These are phyloP conservation scores for Amphiprion clarkii DNA, from an alignment of 2,797 vertebrate genomes.

Conservation along the genomic window DNA sequence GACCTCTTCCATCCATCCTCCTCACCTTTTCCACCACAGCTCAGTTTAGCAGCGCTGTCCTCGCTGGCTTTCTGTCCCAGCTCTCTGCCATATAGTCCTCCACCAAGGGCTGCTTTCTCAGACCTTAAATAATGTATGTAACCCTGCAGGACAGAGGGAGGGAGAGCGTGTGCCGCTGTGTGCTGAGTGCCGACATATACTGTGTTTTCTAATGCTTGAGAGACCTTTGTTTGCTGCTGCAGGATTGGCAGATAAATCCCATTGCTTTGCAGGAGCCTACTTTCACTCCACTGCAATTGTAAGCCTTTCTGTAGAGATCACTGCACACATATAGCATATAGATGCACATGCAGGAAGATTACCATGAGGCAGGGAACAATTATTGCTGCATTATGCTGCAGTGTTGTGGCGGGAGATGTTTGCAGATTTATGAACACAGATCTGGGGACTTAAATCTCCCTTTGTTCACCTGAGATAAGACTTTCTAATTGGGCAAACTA, in stretches of 20 bases:
- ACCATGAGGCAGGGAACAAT: constrained; percentile 32
- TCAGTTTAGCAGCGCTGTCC: constrained; percentile 22
- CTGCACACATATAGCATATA: constrained; percentile 3
- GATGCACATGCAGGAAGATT: constrained; percentile 12
- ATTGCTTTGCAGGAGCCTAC: constrained; percentile 46
- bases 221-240: constrained; percentile 65
- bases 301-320: constrained; percentile 62
- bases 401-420: neutral
- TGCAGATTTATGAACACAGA: constrained; percentile 7
- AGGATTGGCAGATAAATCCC: constrained; percentile 63
- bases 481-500: constrained; percentile 38
- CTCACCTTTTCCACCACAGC: neutral
- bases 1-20: constrained; percentile 4
- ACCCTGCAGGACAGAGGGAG: constrained; percentile 40
- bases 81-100: constrained; percentile 38
- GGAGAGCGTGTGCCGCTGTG: constrained; percentile 7
- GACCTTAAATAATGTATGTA: constrained; percentile 73
- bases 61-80: constrained; percentile 28
- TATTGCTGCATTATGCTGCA: constrained; percentile 11
- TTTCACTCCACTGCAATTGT: constrained; percentile 43
- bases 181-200: constrained; percentile 39
- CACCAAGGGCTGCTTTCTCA: constrained; percentile 49
- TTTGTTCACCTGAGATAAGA: constrained; percentile 39
- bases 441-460: constrained; percentile 6
- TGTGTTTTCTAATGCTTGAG: constrained; percentile 51